Evolutionary conservation across 2,888 invertebrate genomes (phyloP).

Genomic region (Artemia sinica): DNA sequence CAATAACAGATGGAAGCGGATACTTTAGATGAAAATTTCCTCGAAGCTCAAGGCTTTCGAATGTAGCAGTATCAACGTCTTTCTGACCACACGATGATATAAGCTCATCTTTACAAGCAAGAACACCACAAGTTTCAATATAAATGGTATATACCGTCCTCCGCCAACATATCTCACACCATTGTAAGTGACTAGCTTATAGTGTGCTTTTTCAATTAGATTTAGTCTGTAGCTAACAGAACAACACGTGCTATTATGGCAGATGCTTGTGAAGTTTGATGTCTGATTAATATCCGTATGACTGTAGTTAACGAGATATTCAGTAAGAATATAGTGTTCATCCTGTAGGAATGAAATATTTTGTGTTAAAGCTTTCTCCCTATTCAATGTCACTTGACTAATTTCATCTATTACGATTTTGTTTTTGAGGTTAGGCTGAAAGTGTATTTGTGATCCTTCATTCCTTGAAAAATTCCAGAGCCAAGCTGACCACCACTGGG

Average conservation of each 20-base stretch:
- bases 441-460: neutral
- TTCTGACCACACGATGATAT: neutral
- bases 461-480: constrained; percentile 47
- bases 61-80: neutral
- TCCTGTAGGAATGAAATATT: neutral
- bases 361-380: neutral
- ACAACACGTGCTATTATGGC: neutral
- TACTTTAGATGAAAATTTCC: neutral
- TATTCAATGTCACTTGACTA: neutral
- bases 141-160: neutral
- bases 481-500: constrained; percentile 46
- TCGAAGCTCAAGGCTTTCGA: neutral
- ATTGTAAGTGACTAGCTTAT: neutral
- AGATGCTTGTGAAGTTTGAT: neutral
- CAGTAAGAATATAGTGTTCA: neutral
- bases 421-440: neutral
- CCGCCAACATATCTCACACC: neutral
- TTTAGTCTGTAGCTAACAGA: neutral
- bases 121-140: constrained; percentile 8
- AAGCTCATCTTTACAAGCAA: neutral
- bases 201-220: neutral
- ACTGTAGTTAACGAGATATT: neutral
- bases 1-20: neutral
- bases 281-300: neutral
- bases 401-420: neutral